Conservation (phyloP, 2,797 vertebrate genomes). For the Rousettus madagascariensis region DNA sequence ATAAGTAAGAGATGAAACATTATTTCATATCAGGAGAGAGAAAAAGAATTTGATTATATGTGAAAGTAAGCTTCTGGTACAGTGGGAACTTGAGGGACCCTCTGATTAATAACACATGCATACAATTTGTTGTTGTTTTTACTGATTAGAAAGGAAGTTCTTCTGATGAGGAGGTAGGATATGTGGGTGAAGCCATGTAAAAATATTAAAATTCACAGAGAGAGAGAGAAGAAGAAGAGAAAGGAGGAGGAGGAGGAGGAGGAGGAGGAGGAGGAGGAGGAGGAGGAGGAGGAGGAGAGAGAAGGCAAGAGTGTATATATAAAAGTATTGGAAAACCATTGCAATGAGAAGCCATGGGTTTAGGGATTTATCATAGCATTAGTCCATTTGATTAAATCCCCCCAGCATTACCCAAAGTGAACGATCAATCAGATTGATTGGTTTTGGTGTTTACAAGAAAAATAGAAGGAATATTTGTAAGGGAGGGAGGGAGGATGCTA, state of each 20-base stretch:
- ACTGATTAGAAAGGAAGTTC: background rate
- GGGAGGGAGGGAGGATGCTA: background rate
- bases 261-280: no score
- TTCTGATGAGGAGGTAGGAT: background rate
- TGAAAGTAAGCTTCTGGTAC: background rate
- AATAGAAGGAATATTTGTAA: background rate
- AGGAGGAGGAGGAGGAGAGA: no score
- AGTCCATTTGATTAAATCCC: slow-evolving; percentile 1
- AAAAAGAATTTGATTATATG: background rate
- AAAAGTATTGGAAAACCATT: background rate
- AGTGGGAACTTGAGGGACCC: background rate
- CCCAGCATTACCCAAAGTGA: slow-evolving; percentile 22
- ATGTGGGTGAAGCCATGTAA: background rate
- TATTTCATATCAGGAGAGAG: background rate
- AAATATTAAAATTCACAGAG: background rate
- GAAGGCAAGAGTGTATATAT: background rate
- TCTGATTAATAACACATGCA: background rate
- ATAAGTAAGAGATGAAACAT: background rate
- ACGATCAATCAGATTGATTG: slow-evolving; percentile 33
- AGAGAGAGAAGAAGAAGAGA: no score
- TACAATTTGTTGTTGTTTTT: background rate
- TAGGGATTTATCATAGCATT: background rate
- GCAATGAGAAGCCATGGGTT: background rate
- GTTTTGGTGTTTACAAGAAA: slow-evolving; percentile 4
- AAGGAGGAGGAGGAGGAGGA: background rate